A percentile compares a stretch with the other conserved stretches of the same genome.
Conservation (phyloP, 2,888 invertebrate species). For the Linnaemya vulpina region DNA sequence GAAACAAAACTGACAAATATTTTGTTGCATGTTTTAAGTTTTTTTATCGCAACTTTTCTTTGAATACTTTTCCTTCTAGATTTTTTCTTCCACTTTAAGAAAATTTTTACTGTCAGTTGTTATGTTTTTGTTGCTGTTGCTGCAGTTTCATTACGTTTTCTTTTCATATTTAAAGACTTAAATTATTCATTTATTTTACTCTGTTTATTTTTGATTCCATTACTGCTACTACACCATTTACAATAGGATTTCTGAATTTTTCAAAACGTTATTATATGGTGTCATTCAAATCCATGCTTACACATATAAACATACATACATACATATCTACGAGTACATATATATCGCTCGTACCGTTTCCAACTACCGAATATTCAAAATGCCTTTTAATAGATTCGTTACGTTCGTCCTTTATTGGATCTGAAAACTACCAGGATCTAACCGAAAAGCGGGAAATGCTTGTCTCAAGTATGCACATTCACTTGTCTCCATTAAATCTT, state of each 20-base stretch:
- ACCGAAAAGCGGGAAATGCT: no score
- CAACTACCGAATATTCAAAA: no score
- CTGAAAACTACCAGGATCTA: no score
- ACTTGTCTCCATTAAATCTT: no score
- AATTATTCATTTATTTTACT: slow-evolving; percentile 74
- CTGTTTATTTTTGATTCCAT: slow-evolving; percentile 51
- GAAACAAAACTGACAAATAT: slow-evolving; percentile 74
- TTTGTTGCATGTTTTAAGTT: slow-evolving; percentile 68
- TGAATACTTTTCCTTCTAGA: slow-evolving; percentile 42
- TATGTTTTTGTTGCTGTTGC: slow-evolving; percentile 45
- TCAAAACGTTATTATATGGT: not conserved
- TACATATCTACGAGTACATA: no score
- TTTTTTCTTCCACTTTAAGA: slow-evolving; percentile 63
- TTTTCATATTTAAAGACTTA: slow-evolving; percentile 65
- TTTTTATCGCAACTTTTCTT: slow-evolving; percentile 46
- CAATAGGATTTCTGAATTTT: not conserved
- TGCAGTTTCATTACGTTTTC: slow-evolving; percentile 36
- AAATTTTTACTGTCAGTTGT: slow-evolving; percentile 67
- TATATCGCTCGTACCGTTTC: no score
- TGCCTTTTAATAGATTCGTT: no score
- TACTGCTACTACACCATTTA: slow-evolving; percentile 6
- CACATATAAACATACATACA: no score
- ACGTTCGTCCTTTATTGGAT: no score
- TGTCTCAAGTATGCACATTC: no score
- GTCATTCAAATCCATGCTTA: no score